phyloP scores from a whole-genome alignment of 2,888 invertebrate species.

The Brassicogethes aeneus region DNA sequence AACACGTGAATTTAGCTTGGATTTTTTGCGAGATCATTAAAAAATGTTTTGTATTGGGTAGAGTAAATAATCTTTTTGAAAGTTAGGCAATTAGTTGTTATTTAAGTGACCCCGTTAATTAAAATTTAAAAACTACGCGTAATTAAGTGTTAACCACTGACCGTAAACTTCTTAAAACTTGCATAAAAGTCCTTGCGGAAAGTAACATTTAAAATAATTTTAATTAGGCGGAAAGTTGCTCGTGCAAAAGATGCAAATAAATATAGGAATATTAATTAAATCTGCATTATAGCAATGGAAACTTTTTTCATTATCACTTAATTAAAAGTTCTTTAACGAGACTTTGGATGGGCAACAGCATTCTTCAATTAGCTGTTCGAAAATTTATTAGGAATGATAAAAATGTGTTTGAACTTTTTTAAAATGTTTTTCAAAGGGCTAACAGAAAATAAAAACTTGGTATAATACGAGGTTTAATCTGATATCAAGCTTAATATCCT shows the following conservation, averaged over 20 bases:
- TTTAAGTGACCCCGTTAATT: too few relatives aligned
- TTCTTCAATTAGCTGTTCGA: constrained; percentile 13
- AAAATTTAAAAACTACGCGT: too few relatives aligned
- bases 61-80: too few relatives aligned
- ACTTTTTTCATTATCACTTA: constrained; percentile 15
- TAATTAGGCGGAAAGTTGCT: neutral
- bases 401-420: neutral
- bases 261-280: neutral
- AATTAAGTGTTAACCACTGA: too few relatives aligned
- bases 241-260: neutral
- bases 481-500: neutral
- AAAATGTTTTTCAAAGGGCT: too few relatives aligned
- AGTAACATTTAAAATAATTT: neutral
- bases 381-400: constrained; percentile 8
- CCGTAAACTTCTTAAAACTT: too few relatives aligned
- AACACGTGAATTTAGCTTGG: too few relatives aligned
- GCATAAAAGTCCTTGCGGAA: neutral
- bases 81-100: too few relatives aligned
- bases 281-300: constrained; percentile 2
- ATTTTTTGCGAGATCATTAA: too few relatives aligned
- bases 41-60: too few relatives aligned
- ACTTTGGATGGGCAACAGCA: constrained; percentile 6
- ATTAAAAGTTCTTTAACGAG: constrained; percentile 11
- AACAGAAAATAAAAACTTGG: too few relatives aligned
- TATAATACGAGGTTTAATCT: neutral